phyloP scores from a whole-genome alignment of 2,888 invertebrate genomes.

The Celastrina argiolus region DNA sequence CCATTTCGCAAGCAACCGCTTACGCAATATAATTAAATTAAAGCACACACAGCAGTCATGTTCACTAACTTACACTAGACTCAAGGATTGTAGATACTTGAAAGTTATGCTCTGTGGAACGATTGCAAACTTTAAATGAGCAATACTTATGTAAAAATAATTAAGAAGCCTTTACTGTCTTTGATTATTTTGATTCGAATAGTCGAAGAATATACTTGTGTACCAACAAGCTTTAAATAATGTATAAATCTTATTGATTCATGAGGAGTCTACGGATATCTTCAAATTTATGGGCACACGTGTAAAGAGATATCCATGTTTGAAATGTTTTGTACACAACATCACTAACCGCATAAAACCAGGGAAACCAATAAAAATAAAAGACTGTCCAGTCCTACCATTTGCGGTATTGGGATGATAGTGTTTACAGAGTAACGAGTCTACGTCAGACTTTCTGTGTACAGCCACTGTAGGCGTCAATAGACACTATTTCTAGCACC shows the following conservation, averaged over 20 bases:
- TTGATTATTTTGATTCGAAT: no score
- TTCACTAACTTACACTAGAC: background rate
- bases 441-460: conserved; percentile 40
- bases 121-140: no score
- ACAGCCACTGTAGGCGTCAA: conserved; percentile 56
- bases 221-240: no score
- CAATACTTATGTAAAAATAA: no score
- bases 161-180: no score
- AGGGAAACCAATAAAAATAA: background rate
- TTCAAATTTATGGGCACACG: no score
- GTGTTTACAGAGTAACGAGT: conserved; percentile 7
- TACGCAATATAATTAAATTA: background rate
- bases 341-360: background rate
- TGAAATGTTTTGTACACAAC: background rate
- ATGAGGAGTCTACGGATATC: no score
- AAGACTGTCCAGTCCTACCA: background rate
- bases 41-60: background rate
- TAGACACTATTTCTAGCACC: conserved; percentile 56
- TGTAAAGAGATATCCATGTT: background rate
- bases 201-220: no score
- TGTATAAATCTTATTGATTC: no score
- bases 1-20: background rate
- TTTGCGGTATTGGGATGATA: conserved; percentile 12
- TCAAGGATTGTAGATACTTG: no score
- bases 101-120: no score